phyloP scores from a whole-genome alignment of 2,113 vertebrate genomes.

The Heteronetta atricapilla region DNA sequence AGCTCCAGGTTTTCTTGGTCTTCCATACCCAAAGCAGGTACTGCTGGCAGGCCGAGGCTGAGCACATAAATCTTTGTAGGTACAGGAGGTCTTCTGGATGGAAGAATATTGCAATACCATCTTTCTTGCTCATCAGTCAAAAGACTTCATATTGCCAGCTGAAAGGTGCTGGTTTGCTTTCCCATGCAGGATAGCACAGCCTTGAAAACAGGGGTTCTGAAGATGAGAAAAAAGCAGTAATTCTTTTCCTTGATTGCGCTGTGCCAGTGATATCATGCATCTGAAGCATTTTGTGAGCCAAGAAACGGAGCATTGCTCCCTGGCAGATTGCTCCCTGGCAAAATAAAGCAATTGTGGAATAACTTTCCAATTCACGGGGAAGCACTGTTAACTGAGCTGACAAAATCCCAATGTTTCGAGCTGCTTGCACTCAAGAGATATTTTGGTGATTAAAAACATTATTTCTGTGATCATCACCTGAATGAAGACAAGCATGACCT shows the following conservation, averaged over 20 bases:
- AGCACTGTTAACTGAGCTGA: not conserved
- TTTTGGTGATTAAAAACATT: not conserved
- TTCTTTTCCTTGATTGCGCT: not conserved
- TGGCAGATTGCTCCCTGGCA: not conserved
- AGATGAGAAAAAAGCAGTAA: not conserved
- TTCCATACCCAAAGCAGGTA: slow-evolving; percentile 13
- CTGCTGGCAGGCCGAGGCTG: not conserved
- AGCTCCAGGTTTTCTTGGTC: slow-evolving; percentile 39
- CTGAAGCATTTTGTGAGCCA: not conserved
- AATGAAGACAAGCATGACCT: not conserved
- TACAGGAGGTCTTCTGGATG: slow-evolving; percentile 12
- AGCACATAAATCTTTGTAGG: slow-evolving; percentile 52
- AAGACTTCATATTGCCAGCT: not conserved
- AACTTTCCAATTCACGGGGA: not conserved
- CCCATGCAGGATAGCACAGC: not conserved
- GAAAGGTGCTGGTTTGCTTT: not conserved
- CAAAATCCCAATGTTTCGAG: not conserved
- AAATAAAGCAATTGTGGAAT: not conserved
- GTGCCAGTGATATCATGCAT: not conserved
- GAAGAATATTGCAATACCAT: slow-evolving; percentile 38
- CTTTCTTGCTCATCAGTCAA: slow-evolving; percentile 1
- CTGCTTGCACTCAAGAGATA: not conserved
- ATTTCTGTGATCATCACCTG: not conserved
- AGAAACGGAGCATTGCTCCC: not conserved
- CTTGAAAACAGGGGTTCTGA: not conserved